Evolutionary conservation across 2,113 vertebrate genomes (phyloP).

Genomic region (Lophochroa leadbeateri): DNA sequence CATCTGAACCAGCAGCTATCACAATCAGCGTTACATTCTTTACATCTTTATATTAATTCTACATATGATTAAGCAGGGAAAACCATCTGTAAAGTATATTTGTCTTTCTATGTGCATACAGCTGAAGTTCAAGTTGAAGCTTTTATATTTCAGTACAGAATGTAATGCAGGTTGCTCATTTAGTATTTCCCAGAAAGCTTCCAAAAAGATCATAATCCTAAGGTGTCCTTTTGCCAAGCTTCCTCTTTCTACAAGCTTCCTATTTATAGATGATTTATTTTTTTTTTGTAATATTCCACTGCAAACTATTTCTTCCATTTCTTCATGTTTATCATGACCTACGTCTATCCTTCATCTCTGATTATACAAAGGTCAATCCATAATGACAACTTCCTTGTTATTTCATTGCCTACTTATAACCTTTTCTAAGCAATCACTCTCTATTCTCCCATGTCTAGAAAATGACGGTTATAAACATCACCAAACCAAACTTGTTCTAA

Average conservation of each 20-base stretch:
- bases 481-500: neutral
- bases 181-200: neutral
- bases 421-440: neutral
- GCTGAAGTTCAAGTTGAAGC: neutral
- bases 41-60: neutral
- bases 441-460: neutral
- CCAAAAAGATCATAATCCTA: neutral
- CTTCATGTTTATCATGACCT: neutral
- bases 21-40: neutral
- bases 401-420: neutral
- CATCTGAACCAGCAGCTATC: neutral
- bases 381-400: neutral
- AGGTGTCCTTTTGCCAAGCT: neutral
- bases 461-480: neutral
- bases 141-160: neutral
- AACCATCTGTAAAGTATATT: neutral
- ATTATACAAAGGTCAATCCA: neutral
- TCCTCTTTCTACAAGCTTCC: neutral
- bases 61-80: neutral
- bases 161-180: neutral
- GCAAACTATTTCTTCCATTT: neutral
- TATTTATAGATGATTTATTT: neutral
- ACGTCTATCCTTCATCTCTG: neutral
- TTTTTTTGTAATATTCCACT: neutral
- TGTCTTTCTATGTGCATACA: neutral